Base-by-base conservation (phyloP, 2,888 invertebrate genomes). In the Rhingia rostrata region DNA sequence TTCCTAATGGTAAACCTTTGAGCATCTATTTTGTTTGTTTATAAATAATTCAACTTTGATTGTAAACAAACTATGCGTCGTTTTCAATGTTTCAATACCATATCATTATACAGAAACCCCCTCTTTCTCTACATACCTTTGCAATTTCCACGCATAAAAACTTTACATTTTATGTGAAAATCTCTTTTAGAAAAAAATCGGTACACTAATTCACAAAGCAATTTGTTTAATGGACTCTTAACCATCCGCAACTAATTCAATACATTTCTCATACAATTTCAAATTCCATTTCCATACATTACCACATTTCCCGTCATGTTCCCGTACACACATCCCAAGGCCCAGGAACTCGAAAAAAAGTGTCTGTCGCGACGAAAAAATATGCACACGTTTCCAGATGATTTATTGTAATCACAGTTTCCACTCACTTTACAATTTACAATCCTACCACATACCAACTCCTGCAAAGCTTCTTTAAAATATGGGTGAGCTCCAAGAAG, bases 341-440 rank as follows among this genome's bases (percentile, higher is more conserved):
- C 22, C 22, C 1, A 22, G 22, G 22, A 22, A 22, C 22, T 22
- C 22, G 33, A 64, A 35, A 63, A 47, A 14, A 54, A 41, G 4
- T 45, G 30, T 37, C 58, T 75, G 66, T n/a, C 78, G 72, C 56
- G 67, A 78, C 82, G 22, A 22, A 22, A 61, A 61, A 78, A 67
- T 73, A 56, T 82, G 82, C 67, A 73, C 67, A 73, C 66, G 41
- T 74, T 84, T 69, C 79, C 45, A 83, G 45, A 75, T 84, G 75
- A 79, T 80, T 84, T 84, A 84, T 66, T 53, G 64, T 84, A 84
- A 84, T 84, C 66, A 84, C 74, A 69, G 64, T 84, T 80, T 75
- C 70, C 66, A 75, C 80, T 75, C 70, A 80, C 74, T 79, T 83
- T 63, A 69, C 83, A 78, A 63, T 67, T 66, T 61, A 73, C 79